Conservation (phyloP, 1,140 invertebrate species). For the Drosophila equinoxialis region DNA sequence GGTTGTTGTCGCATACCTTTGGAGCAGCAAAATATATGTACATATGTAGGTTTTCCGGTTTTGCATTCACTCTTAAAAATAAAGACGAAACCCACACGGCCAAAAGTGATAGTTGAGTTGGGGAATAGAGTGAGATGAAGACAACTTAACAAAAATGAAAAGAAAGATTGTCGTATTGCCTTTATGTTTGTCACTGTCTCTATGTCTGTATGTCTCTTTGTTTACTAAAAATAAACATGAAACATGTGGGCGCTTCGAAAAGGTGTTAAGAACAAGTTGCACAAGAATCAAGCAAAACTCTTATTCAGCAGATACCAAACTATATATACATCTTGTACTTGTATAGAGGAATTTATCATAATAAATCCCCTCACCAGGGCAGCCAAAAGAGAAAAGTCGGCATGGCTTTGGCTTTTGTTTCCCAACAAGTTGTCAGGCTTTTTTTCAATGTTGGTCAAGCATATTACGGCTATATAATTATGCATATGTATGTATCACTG, state of each 20-base stretch:
- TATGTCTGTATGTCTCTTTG: slow-evolving; percentile 14
- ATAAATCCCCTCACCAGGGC: slow-evolving; percentile 43
- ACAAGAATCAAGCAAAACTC: slow-evolving; percentile 42
- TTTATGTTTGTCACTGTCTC: neutral
- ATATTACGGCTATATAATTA: slow-evolving; percentile 53
- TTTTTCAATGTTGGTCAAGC: slow-evolving; percentile 71
- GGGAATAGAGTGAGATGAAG: slow-evolving; percentile 13
- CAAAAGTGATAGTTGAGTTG: slow-evolving; percentile 39
- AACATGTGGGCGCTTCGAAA: slow-evolving; percentile 65
- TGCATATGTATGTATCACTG: slow-evolving; percentile 25
- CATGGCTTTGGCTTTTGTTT: slow-evolving; percentile 66
- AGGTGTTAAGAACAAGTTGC: slow-evolving; percentile 80
- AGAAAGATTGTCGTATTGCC: slow-evolving; percentile 33
- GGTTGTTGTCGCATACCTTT: slow-evolving; percentile 4
- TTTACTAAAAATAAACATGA: slow-evolving; percentile 69
- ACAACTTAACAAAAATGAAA: slow-evolving; percentile 28
- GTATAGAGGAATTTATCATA: slow-evolving; percentile 45
- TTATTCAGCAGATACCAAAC: slow-evolving; percentile 25
- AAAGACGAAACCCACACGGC: slow-evolving; percentile 44
- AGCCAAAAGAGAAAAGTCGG: slow-evolving; percentile 44
- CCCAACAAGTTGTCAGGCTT: slow-evolving; percentile 54
- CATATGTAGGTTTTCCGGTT: slow-evolving; percentile 74
- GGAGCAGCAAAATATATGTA: neutral
- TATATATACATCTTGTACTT: slow-evolving; percentile 21
- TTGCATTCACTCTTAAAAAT: slow-evolving; percentile 41